Evolutionary conservation across 2,888 invertebrate species (phyloP), one percentile per base, ranked within the genome.

Genomic region (Plutella xylostella): DNA sequence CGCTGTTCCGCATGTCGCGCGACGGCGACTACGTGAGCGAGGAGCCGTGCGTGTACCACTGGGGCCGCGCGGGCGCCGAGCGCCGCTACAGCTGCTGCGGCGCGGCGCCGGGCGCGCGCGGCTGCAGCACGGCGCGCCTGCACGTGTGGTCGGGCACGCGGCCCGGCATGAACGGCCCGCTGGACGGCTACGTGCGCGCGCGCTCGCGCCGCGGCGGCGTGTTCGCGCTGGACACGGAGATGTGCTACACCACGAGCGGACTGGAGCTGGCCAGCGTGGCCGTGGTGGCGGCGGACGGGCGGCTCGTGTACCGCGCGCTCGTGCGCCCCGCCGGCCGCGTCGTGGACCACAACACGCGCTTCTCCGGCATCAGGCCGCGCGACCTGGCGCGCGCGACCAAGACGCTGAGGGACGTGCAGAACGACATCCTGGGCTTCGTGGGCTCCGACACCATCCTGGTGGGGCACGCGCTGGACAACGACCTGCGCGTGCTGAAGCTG

Each of bases 401-500:
- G 73, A 89, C 88, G 43, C 77, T 96, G 40, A 70, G 80, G 52
- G 90, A 94, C 62, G 94, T 96, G 40, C 98, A 97, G 68, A 89
- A 89, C 47, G 94, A 96, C 57, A 83, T 99, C 47, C 86, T 94
- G 63, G 88, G 89, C 52, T 88, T 96, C 51, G 88, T 97, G 50
- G 88, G 88, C 49, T 89, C 89, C 6, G 90, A 94, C 48, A 94
- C 97, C 4, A 93, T 99, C 46, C 83, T 99, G 4, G 90, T 99
- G 49, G 99, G 99, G 0, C 99, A 99, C 74, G 94, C 93, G 17
- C 82, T 99, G 53, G 97, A 98, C 60, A 96, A 95, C 67, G 99
- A 99, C 78, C 82, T 99, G 45, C 86, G 93, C 15, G 94, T 93
- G 0, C 71, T 99, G 47, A 92, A 92, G 65, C 82, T 98, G 34